A percentile compares a stretch with the other conserved stretches of the same genome.
These are phyloP conservation scores for Clepsis dumicolana DNA, from an alignment of 2,888 invertebrate species.

Conservation along the genomic window DNA sequence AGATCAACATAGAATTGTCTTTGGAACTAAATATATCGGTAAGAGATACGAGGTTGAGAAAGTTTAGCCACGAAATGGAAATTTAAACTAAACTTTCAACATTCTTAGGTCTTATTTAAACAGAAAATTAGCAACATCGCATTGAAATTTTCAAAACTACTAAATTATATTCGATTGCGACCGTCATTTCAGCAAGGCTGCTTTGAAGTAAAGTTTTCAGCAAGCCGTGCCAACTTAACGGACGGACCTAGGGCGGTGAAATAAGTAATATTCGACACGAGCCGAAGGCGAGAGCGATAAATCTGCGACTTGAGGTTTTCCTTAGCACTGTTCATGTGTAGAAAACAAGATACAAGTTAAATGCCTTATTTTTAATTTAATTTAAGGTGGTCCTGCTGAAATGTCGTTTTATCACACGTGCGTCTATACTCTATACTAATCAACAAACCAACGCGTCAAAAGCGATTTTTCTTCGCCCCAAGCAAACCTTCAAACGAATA, in stretches of 20 bases:
- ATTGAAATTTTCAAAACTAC: slow-evolving; percentile 35
- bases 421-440: slow-evolving; percentile 28
- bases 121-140: slow-evolving; percentile 39
- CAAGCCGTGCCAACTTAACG: slow-evolving; percentile 5
- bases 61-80: too few species aligned
- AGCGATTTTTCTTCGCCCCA: slow-evolving; percentile 49
- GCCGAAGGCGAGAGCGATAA: background rate
- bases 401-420: slow-evolving; percentile 38
- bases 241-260: too few species aligned
- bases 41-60: too few species aligned
- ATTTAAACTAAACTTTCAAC: slow-evolving; percentile 33
- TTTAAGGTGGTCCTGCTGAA: slow-evolving; percentile 7
- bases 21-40: too few species aligned
- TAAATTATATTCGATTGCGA: slow-evolving; percentile 32
- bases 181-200: slow-evolving; percentile 29
- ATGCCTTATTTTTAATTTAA: too few species aligned
- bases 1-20: too few species aligned
- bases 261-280: background rate
- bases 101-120: slow-evolving; percentile 28
- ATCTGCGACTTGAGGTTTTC: background rate
- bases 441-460: slow-evolving; percentile 41
- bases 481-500: slow-evolving; percentile 49
- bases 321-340: too few species aligned
- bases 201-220: background rate
- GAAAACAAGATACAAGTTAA: too few species aligned